phyloP scores from a whole-genome alignment of 2,888 invertebrate species.

The Acrocyrtus sp. region DNA sequence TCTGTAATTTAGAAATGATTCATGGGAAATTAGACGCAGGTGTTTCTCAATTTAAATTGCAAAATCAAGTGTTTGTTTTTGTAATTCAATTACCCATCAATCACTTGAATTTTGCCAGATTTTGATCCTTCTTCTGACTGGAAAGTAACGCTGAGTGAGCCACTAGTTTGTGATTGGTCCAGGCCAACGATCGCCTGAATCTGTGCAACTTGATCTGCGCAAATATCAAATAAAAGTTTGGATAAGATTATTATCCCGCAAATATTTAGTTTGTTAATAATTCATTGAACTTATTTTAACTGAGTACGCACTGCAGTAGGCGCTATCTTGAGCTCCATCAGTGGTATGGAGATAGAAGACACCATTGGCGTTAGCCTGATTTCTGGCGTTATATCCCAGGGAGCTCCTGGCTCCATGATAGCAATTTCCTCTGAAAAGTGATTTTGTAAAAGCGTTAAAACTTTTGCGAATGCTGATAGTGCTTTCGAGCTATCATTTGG shows the following conservation, averaged over 20 bases:
- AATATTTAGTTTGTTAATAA: too few relatives aligned
- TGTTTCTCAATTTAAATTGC: too few relatives aligned
- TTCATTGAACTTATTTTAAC: neutral
- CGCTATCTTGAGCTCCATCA: constrained; percentile 41
- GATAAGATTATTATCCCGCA: too few relatives aligned
- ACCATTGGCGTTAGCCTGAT: constrained; percentile 30
- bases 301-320: constrained; percentile 60
- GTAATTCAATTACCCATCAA: constrained; percentile 46
- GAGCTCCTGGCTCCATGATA: constrained; percentile 52
- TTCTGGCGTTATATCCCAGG: constrained; percentile 54
- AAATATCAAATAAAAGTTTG: constrained; percentile 3
- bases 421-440: constrained; percentile 54
- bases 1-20: neutral
- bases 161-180: constrained; percentile 50
- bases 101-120: constrained; percentile 43
- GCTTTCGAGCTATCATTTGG: too few relatives aligned
- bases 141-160: constrained; percentile 49
- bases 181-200: constrained; percentile 45
- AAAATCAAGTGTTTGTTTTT: too few relatives aligned
- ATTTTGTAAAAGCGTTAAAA: constrained; percentile 10
- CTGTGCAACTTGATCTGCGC: constrained; percentile 57
- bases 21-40: neutral
- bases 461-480: neutral
- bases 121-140: constrained; percentile 41
- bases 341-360: constrained; percentile 57